A percentile compares a stretch with the other conserved stretches of the same genome.
Evolutionary conservation across 2,113 vertebrate species (phyloP).

Genomic region (Ranitomeya variabilis): DNA sequence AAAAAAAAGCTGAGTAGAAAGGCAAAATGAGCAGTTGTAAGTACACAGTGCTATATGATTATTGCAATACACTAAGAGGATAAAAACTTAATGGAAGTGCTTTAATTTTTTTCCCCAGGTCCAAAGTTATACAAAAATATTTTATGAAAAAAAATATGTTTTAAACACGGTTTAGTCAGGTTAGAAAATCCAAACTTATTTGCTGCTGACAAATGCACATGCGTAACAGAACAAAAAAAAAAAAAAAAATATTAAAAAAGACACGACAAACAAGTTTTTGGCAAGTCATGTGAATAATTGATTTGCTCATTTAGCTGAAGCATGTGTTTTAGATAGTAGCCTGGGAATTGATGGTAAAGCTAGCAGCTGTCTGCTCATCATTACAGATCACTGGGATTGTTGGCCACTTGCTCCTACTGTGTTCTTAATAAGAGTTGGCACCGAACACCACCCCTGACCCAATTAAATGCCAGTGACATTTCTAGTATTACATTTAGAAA

Average conservation of each 20-base stretch:
- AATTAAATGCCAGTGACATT: conserved; percentile 41
- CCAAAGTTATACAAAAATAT: neutral
- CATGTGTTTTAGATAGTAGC: conserved; percentile 40
- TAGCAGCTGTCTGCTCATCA: conserved; percentile 49
- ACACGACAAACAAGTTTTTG: conserved; percentile 2
- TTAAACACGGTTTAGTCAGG: neutral
- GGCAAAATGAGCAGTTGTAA: too few species aligned
- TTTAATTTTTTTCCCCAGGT: too few species aligned
- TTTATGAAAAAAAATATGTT: neutral
- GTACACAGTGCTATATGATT: too few species aligned
- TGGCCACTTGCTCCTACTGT: conserved; percentile 31
- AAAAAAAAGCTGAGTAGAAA: too few species aligned
- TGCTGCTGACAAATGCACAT: neutral
- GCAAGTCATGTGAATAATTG: conserved; percentile 30
- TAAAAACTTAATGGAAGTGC: too few species aligned
- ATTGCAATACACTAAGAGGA: too few species aligned
- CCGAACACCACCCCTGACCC: conserved; percentile 30
- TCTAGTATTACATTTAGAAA: conserved; percentile 18
- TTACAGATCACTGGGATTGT: conserved; percentile 35
- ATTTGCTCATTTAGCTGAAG: conserved; percentile 40
- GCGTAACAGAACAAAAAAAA: neutral
- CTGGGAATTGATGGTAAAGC: conserved; percentile 26
- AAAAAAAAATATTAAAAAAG: neutral
- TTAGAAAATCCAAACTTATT: neutral
- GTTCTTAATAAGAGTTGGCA: conserved; percentile 46